These are phyloP conservation scores for Tolmerus cingulatus DNA, from an alignment of 2,888 invertebrate species.

Conservation along the genomic window DNA sequence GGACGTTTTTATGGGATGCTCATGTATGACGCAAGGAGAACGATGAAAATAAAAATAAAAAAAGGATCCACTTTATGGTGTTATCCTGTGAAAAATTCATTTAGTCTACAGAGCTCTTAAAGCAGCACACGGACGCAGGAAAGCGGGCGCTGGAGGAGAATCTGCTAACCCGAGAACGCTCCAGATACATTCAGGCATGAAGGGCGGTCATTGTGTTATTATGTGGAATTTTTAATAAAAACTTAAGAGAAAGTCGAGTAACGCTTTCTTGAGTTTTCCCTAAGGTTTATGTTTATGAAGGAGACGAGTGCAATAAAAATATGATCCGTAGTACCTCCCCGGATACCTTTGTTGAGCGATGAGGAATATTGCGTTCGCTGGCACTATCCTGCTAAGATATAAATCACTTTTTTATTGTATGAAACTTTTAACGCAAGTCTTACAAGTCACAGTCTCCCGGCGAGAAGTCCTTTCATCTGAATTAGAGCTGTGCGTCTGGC, in stretches of 20 bases:
- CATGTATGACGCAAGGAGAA: slow-evolving; percentile 41
- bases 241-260: slow-evolving; percentile 37
- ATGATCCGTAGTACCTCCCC: neutral
- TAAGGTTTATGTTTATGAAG: slow-evolving; percentile 34
- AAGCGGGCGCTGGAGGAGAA: neutral
- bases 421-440: neutral
- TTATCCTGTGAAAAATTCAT: slow-evolving; percentile 43
- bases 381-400: neutral
- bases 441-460: neutral
- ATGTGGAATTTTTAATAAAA: slow-evolving; percentile 43
- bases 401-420: slow-evolving; percentile 6
- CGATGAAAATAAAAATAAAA: slow-evolving; percentile 38
- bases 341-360: slow-evolving; percentile 20
- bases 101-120: slow-evolving; percentile 19
- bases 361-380: slow-evolving; percentile 10
- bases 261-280: slow-evolving; percentile 31
- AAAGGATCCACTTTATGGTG: slow-evolving; percentile 42
- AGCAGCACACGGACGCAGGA: neutral
- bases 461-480: neutral
- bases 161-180: slow-evolving; percentile 22
- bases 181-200: slow-evolving; percentile 32
- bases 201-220: slow-evolving; percentile 42
- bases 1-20: slow-evolving; percentile 39
- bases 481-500: neutral
- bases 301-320: slow-evolving; percentile 29